Evolutionary conservation across 2,888 invertebrate species (phyloP), one percentile per base, ranked within the genome.

Genomic region (Tuta absoluta): DNA sequence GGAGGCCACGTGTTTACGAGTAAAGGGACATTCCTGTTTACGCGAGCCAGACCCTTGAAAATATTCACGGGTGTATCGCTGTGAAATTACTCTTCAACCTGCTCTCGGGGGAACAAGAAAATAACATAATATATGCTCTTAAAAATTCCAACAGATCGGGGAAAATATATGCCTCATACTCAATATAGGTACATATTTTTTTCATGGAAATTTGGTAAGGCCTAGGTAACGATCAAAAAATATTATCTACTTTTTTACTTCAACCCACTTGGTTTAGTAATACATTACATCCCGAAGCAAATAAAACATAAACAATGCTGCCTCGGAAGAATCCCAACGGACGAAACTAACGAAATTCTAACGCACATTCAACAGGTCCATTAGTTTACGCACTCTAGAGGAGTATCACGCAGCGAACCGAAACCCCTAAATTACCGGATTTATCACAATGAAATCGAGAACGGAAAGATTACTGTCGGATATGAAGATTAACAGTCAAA

Each of bases 391-490:
- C 70, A 68, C 68, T 65, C 63, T 58, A 14, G n/a, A 48, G 61
- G 48, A 37, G 66, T 58, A 64, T 63, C 69, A 69, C 65, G 64
- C 66, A 62, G 64, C 65, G 65, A 68, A 62, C 63, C 65, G 65
- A 68, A 53, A 65, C 68, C 70, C 71, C 66, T 69, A 69, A 71
- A 70, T 68, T 68, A 66, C 62, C 49, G 64, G 62, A 71, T 71
- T 68, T 71, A 70, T 69, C 66, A 69, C 67, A 74, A 70, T 69
- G 69, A 69, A 72, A 67, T 64, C 67, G 64, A 65, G 56, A 64
- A 71, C 70, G 69, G 67, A 70, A 72, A 70, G 68, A 71, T 69
- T 68, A 70, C 73, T 69, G 69, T 71, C 72, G 72, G 71, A 73
- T 72, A 72, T 72, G 69, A 75, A 73, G 71, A 75, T 74, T 71